Base-by-base conservation (phyloP, 2,113 vertebrate genomes). In the Sprattus sprattus region DNA sequence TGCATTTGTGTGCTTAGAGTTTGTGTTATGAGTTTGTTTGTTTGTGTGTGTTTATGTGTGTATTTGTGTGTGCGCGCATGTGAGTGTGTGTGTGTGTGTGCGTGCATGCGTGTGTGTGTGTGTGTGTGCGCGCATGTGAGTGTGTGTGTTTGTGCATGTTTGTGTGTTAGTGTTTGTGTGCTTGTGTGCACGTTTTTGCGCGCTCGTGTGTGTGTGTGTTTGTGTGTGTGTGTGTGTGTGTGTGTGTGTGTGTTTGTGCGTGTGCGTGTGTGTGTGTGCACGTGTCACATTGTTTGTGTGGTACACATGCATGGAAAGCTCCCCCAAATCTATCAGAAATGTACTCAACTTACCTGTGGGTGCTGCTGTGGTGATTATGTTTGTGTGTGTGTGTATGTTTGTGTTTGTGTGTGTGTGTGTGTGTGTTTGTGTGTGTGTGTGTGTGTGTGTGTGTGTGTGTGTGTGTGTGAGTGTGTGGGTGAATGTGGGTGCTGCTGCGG, bases 321-420 rank as follows among this genome's bases (percentile, higher is more conserved):
- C 22, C n/a, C 25, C 2, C 25, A 0, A 15, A 32, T 32, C 64
- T 25, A 71, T 15, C 25, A 2, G 9, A 9, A 32, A 28, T 28
- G 64, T 28, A 71, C 64, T 71, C 64, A 25, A 71, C 64, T 71
- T 71, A 71, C 64, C 64, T 71, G 64, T 71, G 28, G 64, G 64
- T 71, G 64, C 32, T 71, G n/a, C 64, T 71, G 32, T 71, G 64
- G 64, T 28, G 64, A 71, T 71, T 25, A 71, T 28, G n/a, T 39
- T 39, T 39, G 39, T 39, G 39, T 39, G 39, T 39, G 39, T 39
- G 39, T 39, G 39, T 39, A 2, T 39, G 39, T n/a, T n/a, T n/a
- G n/a, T n/a, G n/a, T 39, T 1, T 39, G 39, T 39, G 39, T 39
- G 39, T 39, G 39, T 39, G 39, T 39, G 39, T 39, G 39, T 1